Evolutionary conservation across 2,797 vertebrate genomes (phyloP), one percentile per base, ranked within the genome.

Genomic region (Phoxinus dragarum): DNA sequence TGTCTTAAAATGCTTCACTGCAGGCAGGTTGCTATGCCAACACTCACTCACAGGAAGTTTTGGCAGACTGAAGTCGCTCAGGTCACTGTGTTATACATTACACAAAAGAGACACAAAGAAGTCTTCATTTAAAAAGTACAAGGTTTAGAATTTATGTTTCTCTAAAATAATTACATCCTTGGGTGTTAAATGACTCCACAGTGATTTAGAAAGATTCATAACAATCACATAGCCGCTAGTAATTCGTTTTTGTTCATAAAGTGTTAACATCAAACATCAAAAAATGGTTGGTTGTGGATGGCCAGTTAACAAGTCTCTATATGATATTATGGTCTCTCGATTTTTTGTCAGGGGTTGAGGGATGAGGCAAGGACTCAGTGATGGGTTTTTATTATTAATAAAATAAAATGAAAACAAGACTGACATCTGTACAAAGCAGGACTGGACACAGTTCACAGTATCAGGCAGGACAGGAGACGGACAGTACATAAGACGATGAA

Each of bases 11-110:
- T 84, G 87, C 67, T 49, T 2, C 67, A 82, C 56, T 34, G 61
- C 80, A 92, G 93, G 90, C 92, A 93, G 90, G 93, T 95, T 93
- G 90, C 88, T 86, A 94, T 93, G 87, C 89, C 88, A 93, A 94
- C 93, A 85, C 90, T 86, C 75, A 90, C 90, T 91, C 90, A 92
- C 90, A 93, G 91, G 76, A 79, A 90, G 90, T 87, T 88, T 79
- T 88, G 90, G 84, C 80, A 85, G 80, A 83, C 72, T 52, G 69
- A 66, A 56, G 52, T 79, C 81, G n/a, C 23, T 64, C 36, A 42
- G 76, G 44, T 27, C 44, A 80, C 68, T 44, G 36, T 42, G 54
- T 82, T 84, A 89, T 89, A 81, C 83, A 17, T 34, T 16, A 88
- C 85, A 90, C 84, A 89, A 84, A 91, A 90, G 89, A 78, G 82